Percentiles rank a stretch among this genome's conserved stretches.
phyloP scores from a whole-genome alignment of 2,888 invertebrate species.

The Watsonalla binaria region DNA sequence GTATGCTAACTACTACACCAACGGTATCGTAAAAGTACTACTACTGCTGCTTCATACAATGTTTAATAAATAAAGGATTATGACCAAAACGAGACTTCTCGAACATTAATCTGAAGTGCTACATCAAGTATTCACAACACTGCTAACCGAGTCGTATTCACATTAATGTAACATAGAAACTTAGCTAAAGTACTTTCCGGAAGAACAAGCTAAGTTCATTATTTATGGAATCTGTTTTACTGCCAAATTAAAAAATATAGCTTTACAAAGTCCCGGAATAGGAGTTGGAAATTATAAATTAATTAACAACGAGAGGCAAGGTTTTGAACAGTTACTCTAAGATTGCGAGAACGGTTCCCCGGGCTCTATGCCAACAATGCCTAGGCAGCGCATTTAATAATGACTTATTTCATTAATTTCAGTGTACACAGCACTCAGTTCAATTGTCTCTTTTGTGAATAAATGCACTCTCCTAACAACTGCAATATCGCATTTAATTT shows the following conservation, averaged over 20 bases:
- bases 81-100: background rate
- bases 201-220: background rate
- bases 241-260: background rate
- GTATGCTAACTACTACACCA: no score
- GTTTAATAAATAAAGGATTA: background rate
- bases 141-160: background rate
- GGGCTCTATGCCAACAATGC: slow-evolving; percentile 59
- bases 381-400: slow-evolving; percentile 51
- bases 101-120: background rate
- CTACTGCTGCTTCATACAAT: no score
- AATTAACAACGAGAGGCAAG: slow-evolving; percentile 62
- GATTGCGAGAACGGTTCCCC: slow-evolving; percentile 50
- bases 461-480: background rate
- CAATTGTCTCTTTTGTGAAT: slow-evolving; percentile 2
- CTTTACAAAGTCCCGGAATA: slow-evolving; percentile 21
- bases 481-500: background rate
- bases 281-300: slow-evolving; percentile 66
- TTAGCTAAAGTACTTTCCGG: background rate
- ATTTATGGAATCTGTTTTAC: background rate
- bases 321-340: slow-evolving; percentile 57
- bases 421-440: slow-evolving; percentile 17
- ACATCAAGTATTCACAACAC: background rate
- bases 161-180: background rate
- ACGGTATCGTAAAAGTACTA: no score
- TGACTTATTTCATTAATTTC: slow-evolving; percentile 51